Evolutionary conservation across 2,888 invertebrate species (phyloP).

Genomic region (Heliconius charithonia): DNA sequence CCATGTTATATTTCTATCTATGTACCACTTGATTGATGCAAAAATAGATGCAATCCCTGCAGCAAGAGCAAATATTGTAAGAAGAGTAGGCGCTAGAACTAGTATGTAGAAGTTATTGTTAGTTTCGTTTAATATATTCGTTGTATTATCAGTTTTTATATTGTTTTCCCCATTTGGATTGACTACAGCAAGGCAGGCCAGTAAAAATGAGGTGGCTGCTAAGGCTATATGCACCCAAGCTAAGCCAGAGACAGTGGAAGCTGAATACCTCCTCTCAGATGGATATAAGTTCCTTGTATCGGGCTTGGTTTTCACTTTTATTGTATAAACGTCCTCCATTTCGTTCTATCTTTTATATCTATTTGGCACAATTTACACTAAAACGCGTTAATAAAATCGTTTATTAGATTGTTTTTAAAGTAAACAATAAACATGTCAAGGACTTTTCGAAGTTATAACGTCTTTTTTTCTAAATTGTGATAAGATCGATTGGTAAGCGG

Average conservation of each 20-base stretch:
- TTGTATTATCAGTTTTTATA: constrained; percentile 47
- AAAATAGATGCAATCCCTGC: constrained; percentile 83
- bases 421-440: constrained; percentile 44
- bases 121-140: constrained; percentile 37
- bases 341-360: constrained; percentile 46
- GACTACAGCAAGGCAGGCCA: constrained; percentile 81
- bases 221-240: constrained; percentile 85
- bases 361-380: constrained; percentile 53
- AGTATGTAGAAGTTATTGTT: constrained; percentile 62
- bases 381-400: constrained; percentile 14
- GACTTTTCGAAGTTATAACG: constrained; percentile 47
- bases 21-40: constrained; percentile 87
- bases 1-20: constrained; percentile 86
- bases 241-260: constrained; percentile 86
- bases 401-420: constrained; percentile 30
- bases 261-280: constrained; percentile 87
- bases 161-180: constrained; percentile 58
- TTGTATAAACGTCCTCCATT: constrained; percentile 88
- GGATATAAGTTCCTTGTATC: constrained; percentile 85
- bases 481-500: constrained; percentile 45
- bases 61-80: constrained; percentile 78
- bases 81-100: constrained; percentile 77
- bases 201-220: constrained; percentile 82
- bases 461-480: constrained; percentile 43
- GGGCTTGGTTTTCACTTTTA: constrained; percentile 86